A percentile compares a stretch with the other conserved stretches of the same genome.
Conservation (phyloP, 2,888 invertebrate genomes). For the Mermis nigrescens region DNA sequence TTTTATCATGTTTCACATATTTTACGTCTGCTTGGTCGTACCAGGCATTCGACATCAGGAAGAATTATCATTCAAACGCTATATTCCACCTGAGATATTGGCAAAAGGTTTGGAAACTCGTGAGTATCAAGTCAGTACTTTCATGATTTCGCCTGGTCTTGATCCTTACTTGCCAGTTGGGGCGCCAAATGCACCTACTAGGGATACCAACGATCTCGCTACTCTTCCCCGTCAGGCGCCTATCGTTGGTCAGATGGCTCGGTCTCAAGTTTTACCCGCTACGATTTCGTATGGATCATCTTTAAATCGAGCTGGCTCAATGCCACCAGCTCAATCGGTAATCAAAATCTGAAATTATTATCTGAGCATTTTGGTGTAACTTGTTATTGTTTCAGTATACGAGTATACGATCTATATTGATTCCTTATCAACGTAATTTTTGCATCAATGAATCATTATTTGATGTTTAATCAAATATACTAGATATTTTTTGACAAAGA, state of each 20-base stretch:
- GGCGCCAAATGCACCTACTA: too few relatives aligned
- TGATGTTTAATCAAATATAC: too few relatives aligned
- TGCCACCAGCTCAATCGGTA: background rate
- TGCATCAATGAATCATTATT: too few relatives aligned
- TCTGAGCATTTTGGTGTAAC: too few relatives aligned
- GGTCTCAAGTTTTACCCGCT: background rate
- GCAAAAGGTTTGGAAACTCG: background rate
- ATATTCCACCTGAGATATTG: constrained; percentile 26
- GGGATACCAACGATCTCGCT: background rate
- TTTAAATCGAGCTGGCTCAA: constrained; percentile 1
- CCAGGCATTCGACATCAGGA: constrained; percentile 82
- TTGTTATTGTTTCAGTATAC: too few relatives aligned
- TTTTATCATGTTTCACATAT: too few relatives aligned
- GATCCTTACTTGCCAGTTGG: background rate
- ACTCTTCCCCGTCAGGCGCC: background rate
- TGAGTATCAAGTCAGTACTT: background rate
- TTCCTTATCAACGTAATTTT: too few relatives aligned
- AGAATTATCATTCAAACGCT: constrained; percentile 75
- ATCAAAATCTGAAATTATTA: background rate
- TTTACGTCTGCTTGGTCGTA: too few relatives aligned
- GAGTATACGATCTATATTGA: too few relatives aligned
- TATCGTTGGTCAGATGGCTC: background rate
- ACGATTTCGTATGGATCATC: background rate
- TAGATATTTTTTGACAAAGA: too few relatives aligned
- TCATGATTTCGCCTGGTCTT: background rate